These are phyloP conservation scores for Penelope pileata DNA, from an alignment of 2,113 vertebrate genomes.

Conservation along the genomic window DNA sequence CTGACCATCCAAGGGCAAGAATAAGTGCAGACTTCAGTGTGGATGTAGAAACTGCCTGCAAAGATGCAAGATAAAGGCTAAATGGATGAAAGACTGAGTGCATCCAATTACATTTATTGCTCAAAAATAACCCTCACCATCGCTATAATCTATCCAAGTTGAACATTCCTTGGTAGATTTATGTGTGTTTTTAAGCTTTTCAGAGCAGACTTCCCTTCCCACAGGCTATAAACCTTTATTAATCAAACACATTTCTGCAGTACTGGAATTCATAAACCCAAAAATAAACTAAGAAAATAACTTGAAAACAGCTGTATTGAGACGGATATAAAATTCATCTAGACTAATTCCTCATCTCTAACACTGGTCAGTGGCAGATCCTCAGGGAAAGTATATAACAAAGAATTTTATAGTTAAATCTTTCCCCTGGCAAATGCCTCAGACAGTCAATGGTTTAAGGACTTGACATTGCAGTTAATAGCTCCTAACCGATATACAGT, in stretches of 20 bases:
- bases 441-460: background rate
- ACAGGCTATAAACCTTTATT: slow-evolving; percentile 6
- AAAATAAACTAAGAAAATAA: background rate
- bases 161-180: background rate
- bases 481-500: background rate
- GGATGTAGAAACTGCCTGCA: background rate
- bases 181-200: background rate
- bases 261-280: background rate
- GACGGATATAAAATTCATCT: background rate
- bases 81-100: background rate
- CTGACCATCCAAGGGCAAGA: background rate
- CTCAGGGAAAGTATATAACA: background rate
- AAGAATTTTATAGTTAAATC: background rate
- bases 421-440: background rate
- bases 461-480: background rate
- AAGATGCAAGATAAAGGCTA: background rate
- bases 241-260: slow-evolving; percentile 13
- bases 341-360: background rate
- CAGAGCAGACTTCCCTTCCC: background rate
- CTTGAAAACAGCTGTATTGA: background rate
- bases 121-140: background rate
- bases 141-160: background rate
- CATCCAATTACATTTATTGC: background rate
- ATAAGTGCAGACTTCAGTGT: background rate
- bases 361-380: background rate